Base-by-base conservation (phyloP, 2,888 invertebrate species). In the Orthonychiurus folsomi region DNA sequence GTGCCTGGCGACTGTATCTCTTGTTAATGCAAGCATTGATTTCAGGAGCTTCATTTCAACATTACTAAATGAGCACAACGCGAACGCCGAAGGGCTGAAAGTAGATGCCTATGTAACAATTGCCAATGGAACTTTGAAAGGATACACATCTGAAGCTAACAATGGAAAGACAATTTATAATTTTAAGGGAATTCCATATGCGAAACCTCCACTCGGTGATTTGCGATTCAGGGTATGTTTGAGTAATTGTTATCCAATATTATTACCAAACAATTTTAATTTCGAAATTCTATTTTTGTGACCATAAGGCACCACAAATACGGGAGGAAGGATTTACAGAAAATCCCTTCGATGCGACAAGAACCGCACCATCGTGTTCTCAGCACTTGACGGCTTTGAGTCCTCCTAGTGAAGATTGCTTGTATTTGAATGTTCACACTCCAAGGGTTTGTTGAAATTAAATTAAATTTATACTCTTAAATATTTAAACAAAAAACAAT, bases 351-450 rank as follows among this genome's bases (percentile, higher is more conserved):
- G 64, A 64, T 56, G 62, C 28, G 21, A 64, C 64, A 15, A 18
- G 23, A 25, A 59, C 50, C 20, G 47, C 59, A 3, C 61, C 64
- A 1, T 52, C 64, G 2, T 64, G 64, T 25, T 56, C 64, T 2
- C 64, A 64, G 48, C 50, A 47, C 26, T 28, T 64, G n/a, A 64
- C 61, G n/a, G 61, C 50, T 20, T 50, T 64, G 25, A 27, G 59
- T n/a, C 18, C 28, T 2, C 12, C 54, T n/a, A 50, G 28, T 24
- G 64, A 64, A 50, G 64, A 64, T 50, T 64, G 64, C 37, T 50
- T 64, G 1, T 64, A 55, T 23, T 26, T 64, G 27, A 64, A 62
- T 23, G 62, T 64, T 50, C 62, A 62, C 59, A 25, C 64, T 1
- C 48, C 61, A 37, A 27, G 23, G 21, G 64, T 62, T 56, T 55